These are phyloP conservation scores for Thecophora atra DNA, from an alignment of 2,888 invertebrate genomes.

Conservation along the genomic window DNA sequence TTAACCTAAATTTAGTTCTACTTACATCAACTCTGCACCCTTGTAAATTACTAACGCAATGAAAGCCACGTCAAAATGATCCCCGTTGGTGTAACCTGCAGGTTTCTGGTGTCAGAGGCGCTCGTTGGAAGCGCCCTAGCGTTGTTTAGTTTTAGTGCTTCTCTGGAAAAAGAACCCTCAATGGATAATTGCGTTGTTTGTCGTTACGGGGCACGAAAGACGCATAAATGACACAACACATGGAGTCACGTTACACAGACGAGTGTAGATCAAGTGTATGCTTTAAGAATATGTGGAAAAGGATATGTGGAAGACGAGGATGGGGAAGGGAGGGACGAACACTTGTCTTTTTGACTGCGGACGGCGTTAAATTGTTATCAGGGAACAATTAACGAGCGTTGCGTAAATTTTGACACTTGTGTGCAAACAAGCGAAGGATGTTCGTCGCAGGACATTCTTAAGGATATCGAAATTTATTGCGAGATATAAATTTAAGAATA, in stretches of 20 bases:
- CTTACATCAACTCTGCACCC: neutral
- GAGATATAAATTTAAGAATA: neutral
- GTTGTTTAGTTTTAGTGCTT: slow-evolving; percentile 52
- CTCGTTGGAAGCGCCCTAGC: slow-evolving; percentile 26
- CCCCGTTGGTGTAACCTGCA: neutral
- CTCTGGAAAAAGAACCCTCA: slow-evolving; percentile 48
- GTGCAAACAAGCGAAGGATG: slow-evolving; percentile 40
- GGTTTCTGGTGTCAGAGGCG: neutral
- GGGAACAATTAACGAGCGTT: slow-evolving; percentile 52
- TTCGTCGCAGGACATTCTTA: neutral
- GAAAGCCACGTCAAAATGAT: slow-evolving; percentile 13
- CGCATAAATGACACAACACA: slow-evolving; percentile 40
- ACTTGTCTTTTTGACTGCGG: neutral
- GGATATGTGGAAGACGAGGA: neutral
- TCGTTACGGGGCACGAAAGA: slow-evolving; percentile 48
- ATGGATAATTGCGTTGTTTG: slow-evolving; percentile 20
- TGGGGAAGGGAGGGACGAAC: neutral
- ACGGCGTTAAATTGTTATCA: slow-evolving; percentile 60
- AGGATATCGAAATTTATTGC: neutral
- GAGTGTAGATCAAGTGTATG: slow-evolving; percentile 39
- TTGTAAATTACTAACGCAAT: slow-evolving; percentile 20
- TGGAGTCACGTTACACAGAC: slow-evolving; percentile 62
- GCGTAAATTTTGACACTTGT: slow-evolving; percentile 51
- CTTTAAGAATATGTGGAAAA: slow-evolving; percentile 19
- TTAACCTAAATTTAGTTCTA: too few relatives aligned